Base-by-base conservation (phyloP, 2,113 vertebrate species). In the Indri indri region DNA sequence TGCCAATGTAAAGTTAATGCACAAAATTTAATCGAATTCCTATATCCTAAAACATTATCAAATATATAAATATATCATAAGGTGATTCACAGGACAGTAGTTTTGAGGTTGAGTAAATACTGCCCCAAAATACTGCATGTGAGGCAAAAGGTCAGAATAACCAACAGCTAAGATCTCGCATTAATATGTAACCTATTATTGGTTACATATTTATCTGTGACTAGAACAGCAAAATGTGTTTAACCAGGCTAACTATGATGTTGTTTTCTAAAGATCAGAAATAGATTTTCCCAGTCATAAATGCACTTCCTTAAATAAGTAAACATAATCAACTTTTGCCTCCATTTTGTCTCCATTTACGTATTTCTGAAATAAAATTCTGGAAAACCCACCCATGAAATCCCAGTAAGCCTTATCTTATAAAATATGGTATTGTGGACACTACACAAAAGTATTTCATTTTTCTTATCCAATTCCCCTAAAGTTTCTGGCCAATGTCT, bases 401-500 rank as follows among this genome's bases (percentile, higher is more conserved):
- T 37, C 8, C 6, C 5, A 89, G 1, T 16, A 34, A 76, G 11
- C 1, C 81, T 20, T 12, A 82, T 30, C 77, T 20, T 7, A 82
- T 34, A 1, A 3, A 81, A 34, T 50, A 2, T 23, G 14, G 2
- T 80, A 32, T 42, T 71, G 27, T 54, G 1, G 10, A 54, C 22
- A 83, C 0, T 34, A 34, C 8, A 80, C 10, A 63, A 84, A 86
- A 57, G 66, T 20, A 22, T 6, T 11, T 7, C 1, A 52, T 68
- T 73, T 2, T 77, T 2, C 45, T 54, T 66, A 32, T 11, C 30
- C 6, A 32, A 1, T 3, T 86, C 0, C 20, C 4, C 4, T 71
- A 50, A n/a, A 1, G 0, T 25, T 63, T 5, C n/a, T 61, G 5
- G 27, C 7, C 20, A 6, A 8, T 57, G 5, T n/a, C 22, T 8